Evolutionary conservation across 2,797 vertebrate genomes (phyloP), one percentile per base, ranked within the genome.

Genomic region (Sciurus carolinensis): DNA sequence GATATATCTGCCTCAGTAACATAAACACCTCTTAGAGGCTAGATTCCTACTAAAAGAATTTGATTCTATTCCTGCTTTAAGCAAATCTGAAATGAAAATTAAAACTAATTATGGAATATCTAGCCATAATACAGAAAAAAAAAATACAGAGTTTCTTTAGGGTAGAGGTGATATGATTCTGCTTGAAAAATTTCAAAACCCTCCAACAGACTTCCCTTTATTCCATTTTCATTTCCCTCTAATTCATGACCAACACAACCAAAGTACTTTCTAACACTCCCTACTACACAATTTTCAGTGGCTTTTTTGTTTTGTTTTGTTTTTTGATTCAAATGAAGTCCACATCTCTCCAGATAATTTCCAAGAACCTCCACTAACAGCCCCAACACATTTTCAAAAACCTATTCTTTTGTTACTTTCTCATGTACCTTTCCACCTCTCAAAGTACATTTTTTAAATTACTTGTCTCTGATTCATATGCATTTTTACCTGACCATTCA

Each of bases 101-200:
- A 88, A 84, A 76, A 36, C 54, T 85, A 77, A 11, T 92, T 22
- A 86, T 64, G 36, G 13, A 86, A 85, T 8, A 18, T 52, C n/a
- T 82, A 89, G 62, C 75, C 39, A 86, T n/a, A 52, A 30, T 17
- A 81, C 36, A 73, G 52, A 54, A 86, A 71, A 50, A 71, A 50
- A 22, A 87, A 76, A 18, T 33, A 82, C 1, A 92, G 50, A 72
- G 26, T 69, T 93, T 86, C 12, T 39, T 44, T 69, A 91, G 69
- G 47, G 28, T 28, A 83, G 7, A 66, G 20, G 17, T 87, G 66
- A 66, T 30, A 85, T 14, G 33, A 52, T 73, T 54, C 66, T 57
- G 47, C 13, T 81, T 72, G 36, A n/a, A 87, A 86, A 72, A 66
- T 57, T 87, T 67, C 86, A 89, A 94, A 89, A 28, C 47, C 24